Conservation (phyloP, 2,888 invertebrate genomes). For the Lottia scabra region DNA sequence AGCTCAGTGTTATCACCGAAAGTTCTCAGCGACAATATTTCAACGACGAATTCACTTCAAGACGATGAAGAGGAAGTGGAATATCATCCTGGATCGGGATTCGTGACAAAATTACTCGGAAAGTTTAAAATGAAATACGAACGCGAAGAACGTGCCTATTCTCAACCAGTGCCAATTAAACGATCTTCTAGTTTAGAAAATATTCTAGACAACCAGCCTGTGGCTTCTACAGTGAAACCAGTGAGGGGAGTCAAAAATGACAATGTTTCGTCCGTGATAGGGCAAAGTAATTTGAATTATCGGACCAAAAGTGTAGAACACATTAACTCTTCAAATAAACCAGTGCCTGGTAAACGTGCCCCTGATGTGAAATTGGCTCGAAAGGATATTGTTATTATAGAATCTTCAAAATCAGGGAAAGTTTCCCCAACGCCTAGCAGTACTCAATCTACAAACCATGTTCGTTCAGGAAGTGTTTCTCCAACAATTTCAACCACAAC, state of each 20-base stretch:
- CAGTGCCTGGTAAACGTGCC: conserved; percentile 9
- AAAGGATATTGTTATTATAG: conserved; percentile 30
- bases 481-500: neutral
- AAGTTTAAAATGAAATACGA: conserved; percentile 44
- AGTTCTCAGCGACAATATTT: conserved; percentile 5
- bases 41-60: neutral
- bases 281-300: neutral
- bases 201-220: conserved; percentile 29
- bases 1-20: neutral
- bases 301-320: conserved; percentile 20
- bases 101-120: conserved; percentile 60
- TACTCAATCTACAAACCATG: neutral
- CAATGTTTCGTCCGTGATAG: neutral
- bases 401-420: conserved; percentile 15
- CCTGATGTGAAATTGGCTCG: conserved; percentile 24
- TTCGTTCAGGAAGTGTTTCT: neutral
- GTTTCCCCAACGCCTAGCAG: neutral
- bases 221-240: neutral
- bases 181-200: conserved; percentile 55
- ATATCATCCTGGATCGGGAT: conserved; percentile 61
- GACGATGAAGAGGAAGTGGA: conserved; percentile 46
- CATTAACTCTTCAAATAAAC: conserved; percentile 6
- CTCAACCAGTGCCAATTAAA: conserved; percentile 33
- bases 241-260: neutral
- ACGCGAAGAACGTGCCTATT: conserved; percentile 23